Evolutionary conservation across 2,113 vertebrate genomes (phyloP).

Genomic region (Proterorhinus semilunaris): DNA sequence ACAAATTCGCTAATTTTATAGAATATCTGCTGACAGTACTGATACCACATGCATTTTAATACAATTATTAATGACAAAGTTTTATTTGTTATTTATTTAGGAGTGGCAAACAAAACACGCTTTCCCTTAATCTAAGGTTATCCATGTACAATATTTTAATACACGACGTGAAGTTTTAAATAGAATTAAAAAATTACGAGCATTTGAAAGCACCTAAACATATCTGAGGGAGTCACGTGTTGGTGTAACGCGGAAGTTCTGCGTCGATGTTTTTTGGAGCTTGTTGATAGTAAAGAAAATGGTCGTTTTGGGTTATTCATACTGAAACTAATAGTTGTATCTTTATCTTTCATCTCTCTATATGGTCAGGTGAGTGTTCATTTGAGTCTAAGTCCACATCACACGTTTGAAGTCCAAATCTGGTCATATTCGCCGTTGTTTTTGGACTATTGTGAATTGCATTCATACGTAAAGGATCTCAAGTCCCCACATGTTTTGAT

Average conservation of each 20-base stretch:
- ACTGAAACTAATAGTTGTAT: background rate
- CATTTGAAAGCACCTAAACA: conserved; percentile 7
- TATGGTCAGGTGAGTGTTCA: conserved; percentile 67
- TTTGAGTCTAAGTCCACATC: background rate
- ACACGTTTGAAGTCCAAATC: background rate
- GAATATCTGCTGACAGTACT: too few relatives aligned
- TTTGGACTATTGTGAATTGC: background rate
- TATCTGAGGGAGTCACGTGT: conserved; percentile 46
- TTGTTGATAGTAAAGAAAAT: background rate
- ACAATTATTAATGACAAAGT: too few relatives aligned
- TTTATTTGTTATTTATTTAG: too few relatives aligned
- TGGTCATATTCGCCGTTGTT: background rate
- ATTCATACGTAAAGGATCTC: background rate
- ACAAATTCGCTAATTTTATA: too few relatives aligned
- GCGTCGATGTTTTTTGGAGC: conserved; percentile 39
- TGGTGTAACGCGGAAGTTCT: conserved; percentile 46
- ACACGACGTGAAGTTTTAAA: background rate
- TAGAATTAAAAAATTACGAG: fast-evolving
- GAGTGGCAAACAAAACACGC: too few relatives aligned
- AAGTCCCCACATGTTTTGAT: background rate
- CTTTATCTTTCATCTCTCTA: conserved; percentile 19
- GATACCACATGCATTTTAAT: too few relatives aligned
- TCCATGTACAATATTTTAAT: too few relatives aligned
- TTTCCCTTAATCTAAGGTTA: too few relatives aligned
- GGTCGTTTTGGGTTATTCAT: background rate